These are phyloP conservation scores for Astropecten irregularis DNA, from an alignment of 53 echinoderm and acorn worm species.

Conservation along the genomic window DNA sequence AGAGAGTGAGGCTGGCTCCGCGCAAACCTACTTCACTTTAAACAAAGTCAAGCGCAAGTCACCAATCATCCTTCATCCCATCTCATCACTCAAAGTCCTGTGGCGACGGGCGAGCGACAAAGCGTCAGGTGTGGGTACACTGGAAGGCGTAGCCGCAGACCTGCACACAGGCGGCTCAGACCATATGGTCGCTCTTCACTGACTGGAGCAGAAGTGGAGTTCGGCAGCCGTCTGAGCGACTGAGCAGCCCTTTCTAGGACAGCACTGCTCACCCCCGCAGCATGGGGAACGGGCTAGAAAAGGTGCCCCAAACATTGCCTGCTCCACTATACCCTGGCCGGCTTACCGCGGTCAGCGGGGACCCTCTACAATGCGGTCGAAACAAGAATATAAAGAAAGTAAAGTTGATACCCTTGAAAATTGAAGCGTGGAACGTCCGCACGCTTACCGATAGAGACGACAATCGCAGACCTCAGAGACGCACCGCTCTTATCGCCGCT, in stretches of 20 bases:
- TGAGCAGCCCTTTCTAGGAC: too few species aligned
- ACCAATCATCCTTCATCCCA: too few species aligned
- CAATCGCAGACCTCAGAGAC: conserved; percentile 7
- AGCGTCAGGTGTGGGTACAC: not conserved
- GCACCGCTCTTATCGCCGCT: too few species aligned
- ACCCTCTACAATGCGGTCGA: not conserved
- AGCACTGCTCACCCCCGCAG: too few species aligned
- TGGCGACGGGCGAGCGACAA: not conserved
- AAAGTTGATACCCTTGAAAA: not conserved
- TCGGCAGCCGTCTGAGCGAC: not conserved
- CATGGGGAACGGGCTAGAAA: too few species aligned
- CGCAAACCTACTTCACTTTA: not conserved
- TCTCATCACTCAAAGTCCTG: too few species aligned
- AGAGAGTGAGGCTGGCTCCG: conserved; percentile 4
- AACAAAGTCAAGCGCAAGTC: not conserved
- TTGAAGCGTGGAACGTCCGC: conserved; percentile 25
- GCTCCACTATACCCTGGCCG: not conserved
- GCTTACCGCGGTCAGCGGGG: conserved; percentile 5
- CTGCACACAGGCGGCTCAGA: too few species aligned
- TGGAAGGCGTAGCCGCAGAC: conserved; percentile 1
- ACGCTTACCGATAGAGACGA: conserved; percentile 5
- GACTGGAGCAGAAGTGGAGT: not conserved
- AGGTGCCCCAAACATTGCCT: too few species aligned
- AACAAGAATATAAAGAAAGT: not conserved
- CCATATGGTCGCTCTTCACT: conserved; percentile 1